Percentiles rank a stretch among this genome's conserved stretches.
Evolutionary conservation across 2,797 vertebrate genomes (phyloP).

Genomic region (Orientallactaga sibirica): DNA sequence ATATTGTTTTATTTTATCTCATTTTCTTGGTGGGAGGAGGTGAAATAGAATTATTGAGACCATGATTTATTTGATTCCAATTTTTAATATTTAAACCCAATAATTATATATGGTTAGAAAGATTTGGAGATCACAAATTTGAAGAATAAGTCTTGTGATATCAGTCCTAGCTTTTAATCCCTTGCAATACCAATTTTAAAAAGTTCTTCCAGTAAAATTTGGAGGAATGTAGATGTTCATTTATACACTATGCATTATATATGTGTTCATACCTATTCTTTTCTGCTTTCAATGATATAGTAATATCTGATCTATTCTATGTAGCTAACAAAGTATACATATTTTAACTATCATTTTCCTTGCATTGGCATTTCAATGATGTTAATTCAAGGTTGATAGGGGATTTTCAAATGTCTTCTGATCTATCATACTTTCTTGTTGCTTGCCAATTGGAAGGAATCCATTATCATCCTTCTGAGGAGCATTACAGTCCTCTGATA

Average conservation of each 20-base stretch:
- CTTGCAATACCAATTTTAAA: background rate
- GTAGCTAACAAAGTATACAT: background rate
- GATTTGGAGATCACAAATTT: background rate
- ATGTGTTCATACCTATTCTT: background rate
- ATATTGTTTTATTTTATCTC: background rate
- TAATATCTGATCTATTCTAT: conserved; percentile 25
- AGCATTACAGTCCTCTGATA: background rate
- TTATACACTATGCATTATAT: background rate
- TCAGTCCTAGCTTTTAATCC: background rate
- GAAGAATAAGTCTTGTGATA: background rate
- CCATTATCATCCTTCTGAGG: conserved; percentile 71
- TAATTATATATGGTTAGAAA: conserved; percentile 3
- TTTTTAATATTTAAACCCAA: background rate
- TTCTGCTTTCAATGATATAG: background rate
- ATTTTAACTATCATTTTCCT: conserved; percentile 21
- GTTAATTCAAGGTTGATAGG: conserved; percentile 32
- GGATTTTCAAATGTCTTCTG: conserved; percentile 2
- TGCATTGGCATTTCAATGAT: background rate
- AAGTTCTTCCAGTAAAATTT: background rate
- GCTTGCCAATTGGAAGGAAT: conserved; percentile 60
- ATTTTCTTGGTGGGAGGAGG: background rate
- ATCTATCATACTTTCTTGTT: background rate
- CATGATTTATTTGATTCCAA: background rate
- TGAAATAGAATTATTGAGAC: background rate
- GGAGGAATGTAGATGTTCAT: background rate